These are phyloP conservation scores for Hipposideros armiger DNA, from an alignment of 2,113 vertebrate species.

Conservation along the genomic window DNA sequence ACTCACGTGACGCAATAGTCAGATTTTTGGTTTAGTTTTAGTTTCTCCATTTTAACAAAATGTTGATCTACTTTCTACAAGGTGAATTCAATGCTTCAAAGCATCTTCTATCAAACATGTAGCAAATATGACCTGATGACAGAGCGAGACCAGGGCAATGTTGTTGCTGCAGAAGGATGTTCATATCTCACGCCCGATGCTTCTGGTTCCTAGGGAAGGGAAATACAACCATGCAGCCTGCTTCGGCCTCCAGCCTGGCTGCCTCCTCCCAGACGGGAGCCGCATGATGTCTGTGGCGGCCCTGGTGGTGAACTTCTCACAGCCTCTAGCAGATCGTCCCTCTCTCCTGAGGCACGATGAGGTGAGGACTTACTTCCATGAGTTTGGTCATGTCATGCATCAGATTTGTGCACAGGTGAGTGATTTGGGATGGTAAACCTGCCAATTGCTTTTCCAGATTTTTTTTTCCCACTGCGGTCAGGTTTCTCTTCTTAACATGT, in stretches of 20 bases:
- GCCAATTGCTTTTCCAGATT: neutral
- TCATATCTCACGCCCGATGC: neutral
- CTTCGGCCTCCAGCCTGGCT: constrained; percentile 95
- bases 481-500: neutral
- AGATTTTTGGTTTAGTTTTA: neutral
- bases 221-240: constrained; percentile 97
- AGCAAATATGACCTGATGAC: neutral
- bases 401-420: constrained; percentile 92
- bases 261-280: constrained; percentile 91
- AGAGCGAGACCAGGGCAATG: neutral
- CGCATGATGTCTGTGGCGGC: constrained; percentile 94
- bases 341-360: constrained; percentile 89
- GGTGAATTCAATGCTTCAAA: neutral
- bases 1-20: neutral
- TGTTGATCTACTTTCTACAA: neutral
- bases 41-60: neutral
- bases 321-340: constrained; percentile 81
- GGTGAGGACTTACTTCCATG: constrained; percentile 91
- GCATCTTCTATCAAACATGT: neutral
- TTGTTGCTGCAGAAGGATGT: neutral
- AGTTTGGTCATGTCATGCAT: constrained; percentile 92
- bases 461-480: neutral
- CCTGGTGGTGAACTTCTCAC: constrained; percentile 88
- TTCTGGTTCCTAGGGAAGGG: constrained; percentile 90
- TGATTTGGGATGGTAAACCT: constrained; percentile 9